phyloP scores from a whole-genome alignment of 2,888 invertebrate genomes.

The Tinea semifulvella region DNA sequence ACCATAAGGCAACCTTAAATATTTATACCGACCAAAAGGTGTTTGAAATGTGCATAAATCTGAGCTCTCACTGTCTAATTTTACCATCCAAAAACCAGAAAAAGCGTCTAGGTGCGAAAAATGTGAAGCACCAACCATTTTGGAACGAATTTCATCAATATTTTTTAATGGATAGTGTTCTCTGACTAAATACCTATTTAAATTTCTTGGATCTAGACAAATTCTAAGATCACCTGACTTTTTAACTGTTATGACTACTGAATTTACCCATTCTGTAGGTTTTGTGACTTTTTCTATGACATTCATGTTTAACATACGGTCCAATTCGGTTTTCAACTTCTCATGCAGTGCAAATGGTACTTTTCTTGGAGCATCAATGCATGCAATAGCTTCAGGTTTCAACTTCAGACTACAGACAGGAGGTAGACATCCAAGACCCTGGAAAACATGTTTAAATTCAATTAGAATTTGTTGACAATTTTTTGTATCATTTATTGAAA shows the following conservation, averaged over 20 bases:
- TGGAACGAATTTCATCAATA: slow-evolving; percentile 20
- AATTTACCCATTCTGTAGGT: slow-evolving; percentile 21
- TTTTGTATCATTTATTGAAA: too few species aligned
- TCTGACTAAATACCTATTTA: slow-evolving; percentile 21
- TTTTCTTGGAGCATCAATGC: not conserved
- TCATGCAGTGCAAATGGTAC: slow-evolving; percentile 12
- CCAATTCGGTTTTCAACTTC: slow-evolving; percentile 17
- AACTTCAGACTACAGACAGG: too few species aligned
- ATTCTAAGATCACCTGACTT: slow-evolving; percentile 21
- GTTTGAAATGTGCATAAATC: slow-evolving; percentile 23
- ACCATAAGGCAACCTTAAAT: slow-evolving; percentile 20
- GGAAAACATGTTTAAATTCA: too few species aligned
- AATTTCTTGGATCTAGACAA: slow-evolving; percentile 22
- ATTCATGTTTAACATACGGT: slow-evolving; percentile 14
- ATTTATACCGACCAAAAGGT: slow-evolving; percentile 20
- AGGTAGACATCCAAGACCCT: too few species aligned
- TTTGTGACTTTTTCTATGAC: slow-evolving; percentile 18
- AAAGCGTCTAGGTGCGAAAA: slow-evolving; percentile 22
- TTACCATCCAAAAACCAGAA: slow-evolving; percentile 22
- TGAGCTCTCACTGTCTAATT: slow-evolving; percentile 17
- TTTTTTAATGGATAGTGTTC: slow-evolving; percentile 22
- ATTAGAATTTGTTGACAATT: too few species aligned
- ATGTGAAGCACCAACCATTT: slow-evolving; percentile 19
- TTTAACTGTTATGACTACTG: slow-evolving; percentile 19
- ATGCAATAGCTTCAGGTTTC: too few species aligned